These are phyloP conservation scores for Cairina moschata DNA, from an alignment of 2,113 vertebrate species.

Conservation along the genomic window DNA sequence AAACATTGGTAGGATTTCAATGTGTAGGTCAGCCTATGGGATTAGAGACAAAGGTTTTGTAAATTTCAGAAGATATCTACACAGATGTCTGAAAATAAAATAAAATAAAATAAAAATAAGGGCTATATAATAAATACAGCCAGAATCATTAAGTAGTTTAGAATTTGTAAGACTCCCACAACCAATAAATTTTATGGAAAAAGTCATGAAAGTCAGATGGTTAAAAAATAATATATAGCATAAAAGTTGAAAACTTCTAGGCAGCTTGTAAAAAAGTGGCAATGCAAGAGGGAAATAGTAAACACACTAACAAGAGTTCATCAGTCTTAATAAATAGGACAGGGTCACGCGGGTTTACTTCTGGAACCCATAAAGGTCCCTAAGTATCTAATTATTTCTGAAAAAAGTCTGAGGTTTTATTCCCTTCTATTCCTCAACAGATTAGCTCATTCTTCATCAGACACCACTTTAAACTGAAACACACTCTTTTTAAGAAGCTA, in stretches of 20 bases:
- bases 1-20: slow-evolving; percentile 68
- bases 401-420: slow-evolving; percentile 61
- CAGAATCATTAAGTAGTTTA: slow-evolving; percentile 58
- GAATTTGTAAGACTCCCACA: slow-evolving; percentile 66
- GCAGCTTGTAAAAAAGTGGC: slow-evolving; percentile 68
- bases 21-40: slow-evolving; percentile 68
- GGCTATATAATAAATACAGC: slow-evolving; percentile 29
- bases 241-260: slow-evolving; percentile 68
- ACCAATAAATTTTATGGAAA: slow-evolving; percentile 59
- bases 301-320: slow-evolving; percentile 71
- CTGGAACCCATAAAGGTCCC: slow-evolving; percentile 73
- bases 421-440: slow-evolving; percentile 56
- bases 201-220: slow-evolving; percentile 65
- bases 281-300: slow-evolving; percentile 69
- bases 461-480: slow-evolving; percentile 67
- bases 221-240: slow-evolving; percentile 53
- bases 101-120: neutral
- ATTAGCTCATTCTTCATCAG: slow-evolving; percentile 68
- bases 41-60: slow-evolving; percentile 81
- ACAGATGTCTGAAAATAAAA: slow-evolving; percentile 35
- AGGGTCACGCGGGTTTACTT: slow-evolving; percentile 72
- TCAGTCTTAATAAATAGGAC: slow-evolving; percentile 77
- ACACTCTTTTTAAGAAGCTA: slow-evolving; percentile 43
- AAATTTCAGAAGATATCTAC: slow-evolving; percentile 81
- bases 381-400: slow-evolving; percentile 84